Base-by-base conservation (phyloP, 2,888 invertebrate genomes). In the Dysmachus trigonus region DNA sequence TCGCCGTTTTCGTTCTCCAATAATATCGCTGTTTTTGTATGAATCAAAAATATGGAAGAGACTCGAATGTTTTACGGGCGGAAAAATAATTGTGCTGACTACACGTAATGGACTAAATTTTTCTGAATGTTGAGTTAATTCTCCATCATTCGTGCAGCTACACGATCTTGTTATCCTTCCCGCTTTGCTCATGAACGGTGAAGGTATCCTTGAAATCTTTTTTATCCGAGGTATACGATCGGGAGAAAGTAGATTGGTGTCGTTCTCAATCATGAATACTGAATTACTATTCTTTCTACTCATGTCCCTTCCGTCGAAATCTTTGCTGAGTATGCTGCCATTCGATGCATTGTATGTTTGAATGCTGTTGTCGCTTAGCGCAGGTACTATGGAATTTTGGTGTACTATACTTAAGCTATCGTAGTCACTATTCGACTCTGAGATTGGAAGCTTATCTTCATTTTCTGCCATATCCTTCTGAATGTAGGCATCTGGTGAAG, bases 81-180 rank as follows among this genome's bases (percentile, higher is more conserved):
- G 89, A 86, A 91, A 92, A 87, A 93, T 90, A 74, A 93, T 91
- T 87, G 91, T 92, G 86, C 92, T 92, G 87, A 93, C 91, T n/a
- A 91, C 91, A 88, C 91, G 92, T 8, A 93, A 89, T 1, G 93
- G 93, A 88, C 92, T 93, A 51, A 93, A 90, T 88, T 91, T 91
- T 47, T 91, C 91, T 1, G 91, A 90, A 87, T 90, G 88, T 27
- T 86, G 88, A 71, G 83, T 87, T n/a, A 87, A 86, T 38, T 89
- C 88, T 22, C 86, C 86, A 7, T 88, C 88, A 5, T 87, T 88
- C 3, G 87, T 88, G 62, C 89, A 89, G 22, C 89, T 89, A 47
- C 88, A 88, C 0, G 89, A 88, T 71, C 88, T 86, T 35, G 88
- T 88, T n/a, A 89, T 89, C 76, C 87, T 86, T 27, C 87, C 86